These are phyloP conservation scores for Orthosia gothica DNA, from an alignment of 2,888 invertebrate species.

Conservation along the genomic window DNA sequence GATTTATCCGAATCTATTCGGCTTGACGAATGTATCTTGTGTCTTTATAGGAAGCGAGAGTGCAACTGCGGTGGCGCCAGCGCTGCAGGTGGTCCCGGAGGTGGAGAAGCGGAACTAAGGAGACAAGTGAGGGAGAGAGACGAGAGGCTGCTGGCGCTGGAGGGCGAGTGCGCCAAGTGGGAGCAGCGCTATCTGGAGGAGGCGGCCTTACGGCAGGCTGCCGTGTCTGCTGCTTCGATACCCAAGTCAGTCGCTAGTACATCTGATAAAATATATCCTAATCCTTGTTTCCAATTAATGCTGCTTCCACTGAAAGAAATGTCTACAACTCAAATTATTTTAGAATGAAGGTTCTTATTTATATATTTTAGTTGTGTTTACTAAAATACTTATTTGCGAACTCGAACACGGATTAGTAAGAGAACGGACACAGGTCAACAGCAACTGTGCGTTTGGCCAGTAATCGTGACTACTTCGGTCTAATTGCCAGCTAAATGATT, in stretches of 20 bases:
- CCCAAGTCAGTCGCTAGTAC: conserved; percentile 89
- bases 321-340: too few relatives aligned
- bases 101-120: conserved; percentile 90
- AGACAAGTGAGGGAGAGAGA: conserved; percentile 87
- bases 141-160: conserved; percentile 91
- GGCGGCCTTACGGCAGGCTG: conserved; percentile 95
- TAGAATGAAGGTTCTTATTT: too few relatives aligned
- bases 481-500: too few relatives aligned
- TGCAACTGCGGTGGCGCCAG: conserved; percentile 79
- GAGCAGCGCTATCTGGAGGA: conserved; percentile 97
- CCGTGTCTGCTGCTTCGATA: conserved; percentile 95
- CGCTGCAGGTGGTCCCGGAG: conserved; percentile 77
- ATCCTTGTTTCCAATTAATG: too few relatives aligned
- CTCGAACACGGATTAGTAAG: too few relatives aligned
- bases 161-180: conserved; percentile 96
- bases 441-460: too few relatives aligned
- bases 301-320: too few relatives aligned
- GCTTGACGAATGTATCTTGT: neutral
- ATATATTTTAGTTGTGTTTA: too few relatives aligned
- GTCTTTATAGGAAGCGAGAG: conserved; percentile 77
- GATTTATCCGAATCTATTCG: neutral
- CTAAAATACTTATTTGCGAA: too few relatives aligned
- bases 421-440: too few relatives aligned
- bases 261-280: neutral
- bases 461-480: too few relatives aligned